These are phyloP conservation scores for Myrmecobius fasciatus DNA, from an alignment of 2,113 vertebrate genomes.

Conservation along the genomic window DNA sequence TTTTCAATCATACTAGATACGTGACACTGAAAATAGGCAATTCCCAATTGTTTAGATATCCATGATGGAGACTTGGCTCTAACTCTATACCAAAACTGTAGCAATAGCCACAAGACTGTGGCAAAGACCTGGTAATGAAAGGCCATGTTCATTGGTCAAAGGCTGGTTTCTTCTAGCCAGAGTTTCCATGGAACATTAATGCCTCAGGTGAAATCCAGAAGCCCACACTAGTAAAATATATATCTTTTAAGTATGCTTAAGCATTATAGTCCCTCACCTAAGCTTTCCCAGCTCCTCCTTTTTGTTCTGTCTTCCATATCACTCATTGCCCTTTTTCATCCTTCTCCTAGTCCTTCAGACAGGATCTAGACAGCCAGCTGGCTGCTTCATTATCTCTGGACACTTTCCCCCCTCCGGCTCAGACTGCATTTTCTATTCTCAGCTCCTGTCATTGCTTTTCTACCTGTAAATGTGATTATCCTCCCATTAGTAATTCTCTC, in stretches of 20 bases:
- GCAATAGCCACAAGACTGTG: not conserved
- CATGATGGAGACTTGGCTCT: not conserved
- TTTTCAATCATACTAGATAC: not conserved
- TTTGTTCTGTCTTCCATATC: not conserved
- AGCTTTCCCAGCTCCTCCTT: not conserved
- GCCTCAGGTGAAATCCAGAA: slow-evolving; percentile 16
- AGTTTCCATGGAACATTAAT: slow-evolving; percentile 14
- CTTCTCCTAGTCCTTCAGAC: slow-evolving; percentile 44
- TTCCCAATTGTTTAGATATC: not conserved
- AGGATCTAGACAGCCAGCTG: slow-evolving; percentile 16
- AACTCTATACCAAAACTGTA: rapidly evolving
- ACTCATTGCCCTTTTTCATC: not conserved
- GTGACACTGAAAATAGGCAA: not conserved
- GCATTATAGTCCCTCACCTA: slow-evolving; percentile 16
- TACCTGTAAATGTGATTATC: slow-evolving; percentile 71
- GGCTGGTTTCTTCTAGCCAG: not conserved
- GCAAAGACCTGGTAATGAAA: not conserved
- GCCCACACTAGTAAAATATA: slow-evolving; percentile 11
- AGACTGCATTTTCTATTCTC: slow-evolving; percentile 27
- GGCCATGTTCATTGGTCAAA: not conserved
- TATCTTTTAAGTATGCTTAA: slow-evolving; percentile 1
- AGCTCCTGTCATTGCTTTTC: slow-evolving; percentile 32
- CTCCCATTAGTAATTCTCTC: slow-evolving; percentile 59
- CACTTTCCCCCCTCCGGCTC: slow-evolving; percentile 10
- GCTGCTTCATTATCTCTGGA: slow-evolving; percentile 41